A percentile compares a stretch with the other conserved stretches of the same genome.
These are phyloP conservation scores for Pristionchus japonicus DNA, from an alignment of 2,888 invertebrate genomes.

Conservation along the genomic window DNA sequence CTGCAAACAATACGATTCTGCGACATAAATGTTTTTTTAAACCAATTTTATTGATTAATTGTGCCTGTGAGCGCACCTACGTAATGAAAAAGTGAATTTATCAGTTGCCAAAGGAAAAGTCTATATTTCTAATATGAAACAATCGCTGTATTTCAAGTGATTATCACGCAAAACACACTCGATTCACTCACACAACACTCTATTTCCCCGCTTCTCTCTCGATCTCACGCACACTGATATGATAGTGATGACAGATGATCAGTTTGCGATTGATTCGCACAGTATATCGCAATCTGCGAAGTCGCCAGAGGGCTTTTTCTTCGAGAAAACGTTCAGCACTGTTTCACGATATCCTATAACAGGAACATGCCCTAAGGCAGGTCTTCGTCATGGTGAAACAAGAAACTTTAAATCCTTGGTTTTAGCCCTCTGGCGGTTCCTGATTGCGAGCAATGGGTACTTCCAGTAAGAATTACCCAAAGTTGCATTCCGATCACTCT, in stretches of 20 bases:
- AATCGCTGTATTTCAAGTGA: background rate
- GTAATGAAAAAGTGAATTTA: no score
- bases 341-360: no score
- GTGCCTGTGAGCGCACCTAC: no score
- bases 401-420: no score
- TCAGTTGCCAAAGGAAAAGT: no score
- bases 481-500: background rate
- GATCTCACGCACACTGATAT: background rate
- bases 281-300: background rate
- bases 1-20: no score
- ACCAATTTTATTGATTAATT: background rate
- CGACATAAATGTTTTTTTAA: no score
- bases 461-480: no score
- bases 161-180: background rate
- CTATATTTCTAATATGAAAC: background rate
- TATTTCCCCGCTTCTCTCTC: background rate
- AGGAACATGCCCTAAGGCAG: no score
- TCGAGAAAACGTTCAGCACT: no score
- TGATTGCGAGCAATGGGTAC: background rate
- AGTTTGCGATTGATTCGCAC: background rate
- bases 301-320: no score
- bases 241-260: background rate
- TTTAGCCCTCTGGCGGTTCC: background rate
- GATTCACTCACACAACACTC: background rate
- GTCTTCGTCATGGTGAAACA: no score